A percentile compares a stretch with the other conserved stretches of the same genome.
Conservation (phyloP, 2,113 vertebrate genomes). For the Xiphophorus maculatus region DNA sequence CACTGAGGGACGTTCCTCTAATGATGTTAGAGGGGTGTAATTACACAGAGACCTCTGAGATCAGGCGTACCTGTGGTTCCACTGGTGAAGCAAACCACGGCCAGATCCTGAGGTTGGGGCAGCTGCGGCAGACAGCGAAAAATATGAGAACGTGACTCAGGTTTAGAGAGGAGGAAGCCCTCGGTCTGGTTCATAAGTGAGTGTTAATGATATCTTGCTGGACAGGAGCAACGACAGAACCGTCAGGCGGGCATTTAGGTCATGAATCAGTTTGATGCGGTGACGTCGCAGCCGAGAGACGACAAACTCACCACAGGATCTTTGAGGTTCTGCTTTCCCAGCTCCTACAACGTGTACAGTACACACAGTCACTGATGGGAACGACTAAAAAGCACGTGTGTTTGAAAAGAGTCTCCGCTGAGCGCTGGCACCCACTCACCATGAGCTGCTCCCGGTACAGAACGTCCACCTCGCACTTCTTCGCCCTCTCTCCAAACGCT, state of each 20-base stretch:
- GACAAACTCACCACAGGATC: conserved; percentile 79
- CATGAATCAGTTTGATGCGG: conserved; percentile 39
- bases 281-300: conserved; percentile 32
- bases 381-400: conserved; percentile 35
- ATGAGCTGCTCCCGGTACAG: conserved; percentile 76
- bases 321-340: conserved; percentile 78
- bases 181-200: conserved; percentile 55
- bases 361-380: conserved; percentile 27
- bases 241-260: conserved; percentile 54
- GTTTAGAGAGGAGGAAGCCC: conserved; percentile 34
- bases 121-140: conserved; percentile 78
- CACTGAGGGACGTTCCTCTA: conserved; percentile 65
- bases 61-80: conserved; percentile 92
- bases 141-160: conserved; percentile 57
- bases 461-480: conserved; percentile 77
- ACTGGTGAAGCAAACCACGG: conserved; percentile 97
- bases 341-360: conserved; percentile 69
- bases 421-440: conserved; percentile 64
- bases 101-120: conserved; percentile 91
- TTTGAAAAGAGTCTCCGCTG: conserved; percentile 20
- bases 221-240: conserved; percentile 55
- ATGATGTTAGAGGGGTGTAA: conserved; percentile 62
- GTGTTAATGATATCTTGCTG: conserved; percentile 65
- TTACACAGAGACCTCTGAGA: conserved; percentile 52
- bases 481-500: conserved; percentile 73